Percentiles rank a stretch among this genome's conserved stretches.
Evolutionary conservation across 2,888 invertebrate species (phyloP).

Genomic region (Cosmorhoe ocellata): DNA sequence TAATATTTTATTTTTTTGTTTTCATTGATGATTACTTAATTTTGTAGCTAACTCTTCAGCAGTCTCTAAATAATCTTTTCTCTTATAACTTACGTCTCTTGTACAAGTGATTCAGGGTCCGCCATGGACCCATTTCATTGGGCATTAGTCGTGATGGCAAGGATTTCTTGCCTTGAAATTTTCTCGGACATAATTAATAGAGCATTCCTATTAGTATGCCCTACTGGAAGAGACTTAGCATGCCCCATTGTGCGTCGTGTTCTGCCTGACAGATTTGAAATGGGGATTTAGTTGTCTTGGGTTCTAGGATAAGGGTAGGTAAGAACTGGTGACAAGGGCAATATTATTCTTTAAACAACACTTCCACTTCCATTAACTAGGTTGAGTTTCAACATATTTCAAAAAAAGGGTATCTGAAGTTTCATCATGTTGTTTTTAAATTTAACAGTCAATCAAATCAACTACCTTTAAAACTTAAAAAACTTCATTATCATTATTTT

Average conservation of each 20-base stretch:
- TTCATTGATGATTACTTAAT: too few species aligned
- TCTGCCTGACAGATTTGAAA: conserved; percentile 13
- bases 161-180: conserved; percentile 79
- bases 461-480: too few species aligned
- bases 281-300: conserved; percentile 14
- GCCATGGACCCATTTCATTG: conserved; percentile 76
- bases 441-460: too few species aligned
- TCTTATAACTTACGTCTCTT: conserved; percentile 38
- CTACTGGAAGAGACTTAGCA: conserved; percentile 9
- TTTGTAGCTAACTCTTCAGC: too few species aligned
- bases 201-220: conserved; percentile 70
- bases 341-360: neutral
- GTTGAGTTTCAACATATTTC: too few species aligned
- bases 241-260: conserved; percentile 40
- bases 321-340: neutral
- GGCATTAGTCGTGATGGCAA: conserved; percentile 73
- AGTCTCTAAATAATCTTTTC: too few species aligned
- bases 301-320: neutral
- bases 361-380: too few species aligned
- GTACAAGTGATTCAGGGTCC: conserved; percentile 60
- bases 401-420: too few species aligned
- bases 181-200: conserved; percentile 77
- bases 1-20: too few species aligned
- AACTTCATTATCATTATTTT: too few species aligned
- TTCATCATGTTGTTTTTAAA: too few species aligned